Evolutionary conservation across 2,113 vertebrate genomes (phyloP), one percentile per base, ranked within the genome.

Genomic region (Mohoua ochrocephala): DNA sequence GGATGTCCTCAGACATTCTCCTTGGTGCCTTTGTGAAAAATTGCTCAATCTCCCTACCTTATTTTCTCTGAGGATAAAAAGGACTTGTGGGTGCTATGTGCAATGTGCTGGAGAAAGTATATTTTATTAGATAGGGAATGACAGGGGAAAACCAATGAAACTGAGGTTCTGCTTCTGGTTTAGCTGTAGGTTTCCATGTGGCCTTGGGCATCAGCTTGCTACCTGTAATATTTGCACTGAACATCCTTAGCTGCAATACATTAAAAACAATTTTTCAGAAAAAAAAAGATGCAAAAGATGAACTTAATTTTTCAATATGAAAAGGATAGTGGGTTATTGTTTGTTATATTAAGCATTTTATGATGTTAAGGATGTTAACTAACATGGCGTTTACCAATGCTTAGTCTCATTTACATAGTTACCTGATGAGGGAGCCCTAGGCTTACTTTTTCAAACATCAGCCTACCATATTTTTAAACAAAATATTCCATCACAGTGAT

Each of bases 401-500:
- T 56, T 68, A 16, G 53, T 60, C 79, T 83, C 70, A 83, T 77
- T 93, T 92, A 93, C 47, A 56, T 28, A 70, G 44, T 50, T 60
- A 74, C 85, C 95, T 96, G 95, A 86, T 84, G 96, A 96, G 95
- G 95, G 93, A 97, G 91, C 90, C 78, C 93, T 86, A 65, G 39
- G 33, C 52, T 92, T 83, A 83, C 19, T 65, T 83, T 95, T 88
- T 90, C 76, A 74, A 80, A 67, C 20, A 77, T 10, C 45, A 91
- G 13, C 9, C 52, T 49, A 63, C 47, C 83, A 80, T 56, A 74
- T 77, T 90, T 91, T 77, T 28, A 47, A 70, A 65, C 4, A 75
- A 94, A 79, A 86, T 80, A 93, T 47, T 54, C 33, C 68, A 41
- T 54, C 33, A 61, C 10, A 54, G 7, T 50, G 31, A 39, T 41